Percentiles rank a stretch among this genome's conserved stretches.
These are phyloP conservation scores for Pomacea canaliculata DNA, from an alignment of 2,888 invertebrate genomes.

Conservation along the genomic window DNA sequence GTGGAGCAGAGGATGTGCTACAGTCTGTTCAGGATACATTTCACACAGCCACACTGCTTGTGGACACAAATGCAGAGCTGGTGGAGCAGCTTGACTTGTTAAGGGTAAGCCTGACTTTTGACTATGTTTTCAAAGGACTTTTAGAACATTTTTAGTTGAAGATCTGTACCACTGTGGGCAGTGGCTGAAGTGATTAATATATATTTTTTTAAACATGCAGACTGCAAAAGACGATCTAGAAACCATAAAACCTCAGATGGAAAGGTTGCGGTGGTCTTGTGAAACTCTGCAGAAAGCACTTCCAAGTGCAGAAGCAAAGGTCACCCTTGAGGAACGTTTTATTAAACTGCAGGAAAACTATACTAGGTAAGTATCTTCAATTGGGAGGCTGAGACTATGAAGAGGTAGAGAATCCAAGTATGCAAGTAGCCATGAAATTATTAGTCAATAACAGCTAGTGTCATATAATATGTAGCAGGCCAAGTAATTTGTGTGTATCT, in stretches of 20 bases:
- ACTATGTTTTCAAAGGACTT: too few relatives aligned
- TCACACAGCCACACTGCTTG: slow-evolving; percentile 37
- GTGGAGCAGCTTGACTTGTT: slow-evolving; percentile 41
- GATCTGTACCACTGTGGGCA: too few relatives aligned
- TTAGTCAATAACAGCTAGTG: too few relatives aligned
- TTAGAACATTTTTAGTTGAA: too few relatives aligned
- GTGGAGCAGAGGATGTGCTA: slow-evolving; percentile 44
- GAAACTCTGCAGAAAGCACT: slow-evolving; percentile 53
- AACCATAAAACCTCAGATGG: slow-evolving; percentile 47
- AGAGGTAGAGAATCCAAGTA: too few relatives aligned
- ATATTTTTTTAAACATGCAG: neutral
- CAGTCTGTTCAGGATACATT: slow-evolving; percentile 42
- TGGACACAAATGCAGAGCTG: slow-evolving; percentile 41
- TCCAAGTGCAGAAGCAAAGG: slow-evolving; percentile 61
- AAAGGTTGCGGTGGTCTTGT: slow-evolving; percentile 52
- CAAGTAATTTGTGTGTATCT: too few relatives aligned
- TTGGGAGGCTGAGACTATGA: neutral
- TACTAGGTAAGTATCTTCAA: slow-evolving; percentile 49
- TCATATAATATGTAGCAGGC: too few relatives aligned
- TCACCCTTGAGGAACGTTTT: slow-evolving; percentile 55
- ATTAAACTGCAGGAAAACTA: slow-evolving; percentile 56
- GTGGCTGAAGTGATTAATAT: too few relatives aligned
- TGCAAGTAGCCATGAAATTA: too few relatives aligned
- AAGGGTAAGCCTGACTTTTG: slow-evolving; percentile 35
- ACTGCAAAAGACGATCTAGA: slow-evolving; percentile 39